These are phyloP conservation scores for Papilio polytes DNA, from an alignment of 1,140 invertebrate genomes.

Conservation along the genomic window DNA sequence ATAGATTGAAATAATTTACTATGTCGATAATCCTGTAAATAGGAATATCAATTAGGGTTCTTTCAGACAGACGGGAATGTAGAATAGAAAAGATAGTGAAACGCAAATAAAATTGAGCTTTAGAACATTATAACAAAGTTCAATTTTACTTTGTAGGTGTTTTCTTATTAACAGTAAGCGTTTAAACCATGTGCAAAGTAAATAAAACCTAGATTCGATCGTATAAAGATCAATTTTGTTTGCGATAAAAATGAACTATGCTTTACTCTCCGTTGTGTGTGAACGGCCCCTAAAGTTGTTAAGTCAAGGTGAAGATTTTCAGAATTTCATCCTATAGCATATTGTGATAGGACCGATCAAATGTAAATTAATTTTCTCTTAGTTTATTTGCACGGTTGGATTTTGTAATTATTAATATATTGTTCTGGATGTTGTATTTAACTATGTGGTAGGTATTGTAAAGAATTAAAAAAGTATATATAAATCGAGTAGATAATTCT, in stretches of 20 bases:
- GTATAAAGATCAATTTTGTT: no score
- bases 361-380: constrained; percentile 69
- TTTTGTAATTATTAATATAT: constrained; percentile 82
- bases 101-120: no score
- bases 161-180: no score
- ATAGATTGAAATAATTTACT: constrained; percentile 35
- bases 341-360: constrained; percentile 72
- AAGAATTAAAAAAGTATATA: constrained; percentile 69
- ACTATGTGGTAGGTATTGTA: constrained; percentile 75
- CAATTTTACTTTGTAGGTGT: no score
- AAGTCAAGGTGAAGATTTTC: constrained; percentile 48
- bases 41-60: neutral
- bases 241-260: no score
- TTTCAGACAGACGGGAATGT: no score
- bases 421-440: constrained; percentile 81
- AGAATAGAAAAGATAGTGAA: no score
- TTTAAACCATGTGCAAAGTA: no score
- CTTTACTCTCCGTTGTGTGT: no score
- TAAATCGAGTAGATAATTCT: constrained; percentile 73
- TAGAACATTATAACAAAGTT: no score
- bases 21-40: neutral
- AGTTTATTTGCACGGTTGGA: constrained; percentile 75
- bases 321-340: constrained; percentile 76
- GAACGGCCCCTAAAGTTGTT: no score
- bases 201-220: no score